Base-by-base conservation (phyloP, 2,888 invertebrate species). In the Campoplex capitator region DNA sequence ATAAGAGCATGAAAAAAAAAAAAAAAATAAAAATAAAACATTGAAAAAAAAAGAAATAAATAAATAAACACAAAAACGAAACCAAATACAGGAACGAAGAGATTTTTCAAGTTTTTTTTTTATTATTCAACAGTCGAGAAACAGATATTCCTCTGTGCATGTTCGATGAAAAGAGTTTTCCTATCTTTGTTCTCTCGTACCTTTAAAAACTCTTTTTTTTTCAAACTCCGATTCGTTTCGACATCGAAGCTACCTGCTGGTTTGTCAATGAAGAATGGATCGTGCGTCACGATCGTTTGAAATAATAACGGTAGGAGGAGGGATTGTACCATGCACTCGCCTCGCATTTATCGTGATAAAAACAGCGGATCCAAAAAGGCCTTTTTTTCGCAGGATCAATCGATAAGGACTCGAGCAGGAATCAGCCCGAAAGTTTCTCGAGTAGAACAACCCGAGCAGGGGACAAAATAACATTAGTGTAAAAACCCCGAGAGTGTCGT, bases 401-500 rank as follows among this genome's bases (percentile, higher is more conserved):
- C 73, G 86, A 87, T 84, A 84, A 82, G 82, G 54, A 79, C 38
- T 75, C 79, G 79, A 75, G 65, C 78, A 62, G 62, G 75, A 82
- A 68, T 75, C n/a, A 58, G 62, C 73, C 76, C 28, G 54, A 75
- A 58, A 58, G 48, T 73, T 65, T 62, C 58, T 78, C 23, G 54
- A 70, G 58, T 9, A 68, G 77, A n/a, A 54, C 28, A 80, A 13
- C 67, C 42, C n/a, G 80, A 56, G 77, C 38, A 38, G 32, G n/a
- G 38, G 9, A 62, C 45, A 67, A 84, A 78, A 82, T 54, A 48
- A 58, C 45, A 87, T 82, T 77, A 76, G 71, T 83, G 58, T 45
- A 71, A 76, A 86, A 86, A 42, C 42, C 84, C 81, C 81, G 58
- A 48, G 84, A 68, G 87, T 79, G 77, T 84, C 78, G 70, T 87